phyloP scores from a whole-genome alignment of 2,888 invertebrate species.

The Melanostoma mellinum region DNA sequence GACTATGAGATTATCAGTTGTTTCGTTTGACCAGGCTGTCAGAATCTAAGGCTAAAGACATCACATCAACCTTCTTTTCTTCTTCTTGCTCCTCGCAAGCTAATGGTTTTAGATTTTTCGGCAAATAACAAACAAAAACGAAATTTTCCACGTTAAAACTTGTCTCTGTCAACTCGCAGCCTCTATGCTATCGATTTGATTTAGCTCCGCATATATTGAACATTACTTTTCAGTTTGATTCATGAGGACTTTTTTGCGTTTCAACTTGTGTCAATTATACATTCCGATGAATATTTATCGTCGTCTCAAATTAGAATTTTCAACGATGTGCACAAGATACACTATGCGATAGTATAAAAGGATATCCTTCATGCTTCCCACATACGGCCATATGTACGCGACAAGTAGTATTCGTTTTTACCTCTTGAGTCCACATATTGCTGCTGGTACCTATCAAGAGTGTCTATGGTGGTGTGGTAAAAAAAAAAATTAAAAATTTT shows the following conservation, averaged over 20 bases:
- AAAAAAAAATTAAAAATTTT: slow-evolving; percentile 48
- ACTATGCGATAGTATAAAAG: slow-evolving; percentile 35
- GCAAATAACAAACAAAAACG: too few species aligned
- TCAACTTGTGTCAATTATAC: slow-evolving; percentile 67
- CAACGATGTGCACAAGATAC: slow-evolving; percentile 4
- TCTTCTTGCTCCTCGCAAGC: too few species aligned
- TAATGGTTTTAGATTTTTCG: too few species aligned
- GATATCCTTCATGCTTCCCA: slow-evolving; percentile 22
- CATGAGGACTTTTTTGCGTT: slow-evolving; percentile 48
- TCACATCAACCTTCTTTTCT: too few species aligned
- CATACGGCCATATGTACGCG: slow-evolving; percentile 18
- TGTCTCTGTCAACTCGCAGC: too few species aligned
- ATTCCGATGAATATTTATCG: slow-evolving; percentile 71
- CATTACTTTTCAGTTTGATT: slow-evolving; percentile 53
- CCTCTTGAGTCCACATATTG: not conserved
- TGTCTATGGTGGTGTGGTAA: slow-evolving; percentile 7
- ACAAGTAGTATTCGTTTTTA: not conserved
- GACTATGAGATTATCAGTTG: too few species aligned
- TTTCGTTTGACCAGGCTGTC: too few species aligned
- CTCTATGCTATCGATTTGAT: too few species aligned
- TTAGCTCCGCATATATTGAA: slow-evolving; percentile 1
- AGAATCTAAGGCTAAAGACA: too few species aligned
- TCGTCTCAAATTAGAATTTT: slow-evolving; percentile 62
- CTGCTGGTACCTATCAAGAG: not conserved
- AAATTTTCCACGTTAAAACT: too few species aligned